A percentile compares a stretch with the other conserved stretches of the same genome.
phyloP scores from a whole-genome alignment of 1,140 invertebrate genomes.

The Frieseomelitta varia region DNA sequence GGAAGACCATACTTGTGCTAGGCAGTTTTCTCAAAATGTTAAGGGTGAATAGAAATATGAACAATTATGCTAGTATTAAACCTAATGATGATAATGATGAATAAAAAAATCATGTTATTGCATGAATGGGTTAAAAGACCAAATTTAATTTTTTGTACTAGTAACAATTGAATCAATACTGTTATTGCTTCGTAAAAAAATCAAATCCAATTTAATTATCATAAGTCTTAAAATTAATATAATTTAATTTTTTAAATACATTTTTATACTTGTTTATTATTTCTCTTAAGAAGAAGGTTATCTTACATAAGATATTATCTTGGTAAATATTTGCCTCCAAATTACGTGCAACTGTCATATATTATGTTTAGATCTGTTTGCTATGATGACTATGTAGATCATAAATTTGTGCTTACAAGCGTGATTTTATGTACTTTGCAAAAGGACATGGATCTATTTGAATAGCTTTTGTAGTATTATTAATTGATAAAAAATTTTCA shows the following conservation, averaged over 20 bases:
- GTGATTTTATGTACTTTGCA: not conserved
- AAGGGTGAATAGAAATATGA: slow-evolving; percentile 87
- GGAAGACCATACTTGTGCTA: slow-evolving; percentile 89
- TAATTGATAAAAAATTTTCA: not conserved
- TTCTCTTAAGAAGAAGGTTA: slow-evolving; percentile 3
- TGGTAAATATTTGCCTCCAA: slow-evolving; percentile 23
- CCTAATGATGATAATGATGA: slow-evolving; percentile 82
- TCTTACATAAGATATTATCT: slow-evolving; percentile 12
- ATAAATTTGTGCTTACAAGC: slow-evolving; percentile 9
- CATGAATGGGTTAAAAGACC: slow-evolving; percentile 18
- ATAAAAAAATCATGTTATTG: slow-evolving; percentile 59
- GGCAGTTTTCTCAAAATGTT: slow-evolving; percentile 91
- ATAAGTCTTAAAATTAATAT: not conserved
- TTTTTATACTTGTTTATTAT: slow-evolving; percentile 11
- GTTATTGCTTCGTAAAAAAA: slow-evolving; percentile 43
- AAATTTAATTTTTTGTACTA: slow-evolving; percentile 43
- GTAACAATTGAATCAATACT: slow-evolving; percentile 7
- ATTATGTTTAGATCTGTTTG: slow-evolving; percentile 30
- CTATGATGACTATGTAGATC: slow-evolving; percentile 17
- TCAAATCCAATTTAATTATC: not conserved
- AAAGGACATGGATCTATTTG: not conserved
- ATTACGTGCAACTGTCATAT: slow-evolving; percentile 3
- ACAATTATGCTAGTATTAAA: slow-evolving; percentile 90
- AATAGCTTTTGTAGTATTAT: slow-evolving; percentile 6
- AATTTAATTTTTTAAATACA: not conserved